These are phyloP conservation scores for Atopsyche davidsoni DNA, from an alignment of 1,140 invertebrate genomes.

Conservation along the genomic window DNA sequence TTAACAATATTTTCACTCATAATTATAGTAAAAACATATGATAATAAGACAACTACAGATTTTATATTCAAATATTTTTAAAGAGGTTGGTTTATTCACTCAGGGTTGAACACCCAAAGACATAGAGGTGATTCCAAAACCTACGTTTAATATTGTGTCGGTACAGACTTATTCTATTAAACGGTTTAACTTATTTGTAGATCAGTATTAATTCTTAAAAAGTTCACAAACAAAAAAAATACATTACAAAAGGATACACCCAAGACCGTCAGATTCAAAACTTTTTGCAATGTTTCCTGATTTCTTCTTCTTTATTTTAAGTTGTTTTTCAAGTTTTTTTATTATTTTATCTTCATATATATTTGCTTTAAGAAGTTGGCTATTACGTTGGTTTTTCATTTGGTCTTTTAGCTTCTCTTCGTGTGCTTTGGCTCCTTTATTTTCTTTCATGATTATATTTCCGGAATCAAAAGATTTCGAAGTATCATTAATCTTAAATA, in stretches of 20 bases:
- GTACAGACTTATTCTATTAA: too few species aligned
- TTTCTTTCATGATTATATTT: constrained; percentile 33
- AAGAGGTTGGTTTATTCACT: too few species aligned
- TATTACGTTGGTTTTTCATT: constrained; percentile 53
- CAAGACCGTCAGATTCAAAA: constrained; percentile 76
- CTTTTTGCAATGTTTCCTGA: constrained; percentile 68
- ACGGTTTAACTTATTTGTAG: constrained; percentile 25
- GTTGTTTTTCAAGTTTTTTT: constrained; percentile 73
- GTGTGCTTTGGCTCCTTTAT: constrained; percentile 39
- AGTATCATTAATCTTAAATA: constrained; percentile 1
- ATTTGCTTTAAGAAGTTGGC: constrained; percentile 64
- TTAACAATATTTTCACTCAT: too few species aligned
- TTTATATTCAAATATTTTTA: too few species aligned
- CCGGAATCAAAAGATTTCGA: constrained; percentile 8
- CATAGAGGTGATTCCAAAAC: background rate
- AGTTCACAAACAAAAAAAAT: constrained; percentile 10
- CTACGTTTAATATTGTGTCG: background rate
- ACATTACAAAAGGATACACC: constrained; percentile 75
- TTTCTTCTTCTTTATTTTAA: constrained; percentile 75
- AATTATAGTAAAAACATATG: too few species aligned
- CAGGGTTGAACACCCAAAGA: too few species aligned
- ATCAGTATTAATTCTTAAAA: constrained; percentile 5
- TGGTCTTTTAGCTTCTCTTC: constrained; percentile 48
- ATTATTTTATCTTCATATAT: constrained; percentile 74
- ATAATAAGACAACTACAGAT: too few species aligned